Evolutionary conservation across 2,888 invertebrate genomes (phyloP), one percentile per base, ranked within the genome.

Genomic region (Petrophora chlorosata): DNA sequence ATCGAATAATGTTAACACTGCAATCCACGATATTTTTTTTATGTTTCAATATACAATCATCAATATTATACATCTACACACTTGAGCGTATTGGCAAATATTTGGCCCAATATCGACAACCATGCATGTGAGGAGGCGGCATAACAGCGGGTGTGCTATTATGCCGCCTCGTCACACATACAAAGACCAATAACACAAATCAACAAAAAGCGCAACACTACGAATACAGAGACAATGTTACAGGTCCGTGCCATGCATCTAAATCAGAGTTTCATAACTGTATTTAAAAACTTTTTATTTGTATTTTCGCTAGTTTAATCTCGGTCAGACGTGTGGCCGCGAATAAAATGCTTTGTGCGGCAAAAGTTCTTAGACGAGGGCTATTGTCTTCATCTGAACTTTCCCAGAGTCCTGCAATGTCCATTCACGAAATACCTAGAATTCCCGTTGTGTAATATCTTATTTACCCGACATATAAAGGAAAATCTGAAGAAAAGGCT

Each of bases 231-330:
- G 39, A 53, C n/a, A n/a, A n/a, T n/a, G n/a, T n/a, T n/a, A 25
- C 25, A 25, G 35, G 30, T 53, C 30, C 38, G 54, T 55, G 54
- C 53, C 39, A 13, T 45, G 52, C 54, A 50, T 59, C 56, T 34
- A 34, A 54, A 59, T 50, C 38, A 42, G 29, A 49, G 44, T 56
- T 58, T 49, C 53, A 55, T 60, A 55, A 60, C 55, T 42, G 48
- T 51, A 43, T 59, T 60, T 44, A 49, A 56, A 52, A 59, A 56
- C 47, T 59, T 60, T 46, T 48, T 48, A 53, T 54, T 55, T 51
- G 53, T 56, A 48, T 53, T 59, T 53, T 48, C 28, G 33, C 56
- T 38, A 40, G 54, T 59, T 54, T 54, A 59, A 57, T 59, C 59
- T 59, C 50, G 43, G 50, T 48, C 43, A 54, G 38, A 59, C 56